Percentiles rank a stretch among this genome's conserved stretches.
Evolutionary conservation across 2,888 invertebrate species (phyloP).

Genomic region (Orthosia gothica): DNA sequence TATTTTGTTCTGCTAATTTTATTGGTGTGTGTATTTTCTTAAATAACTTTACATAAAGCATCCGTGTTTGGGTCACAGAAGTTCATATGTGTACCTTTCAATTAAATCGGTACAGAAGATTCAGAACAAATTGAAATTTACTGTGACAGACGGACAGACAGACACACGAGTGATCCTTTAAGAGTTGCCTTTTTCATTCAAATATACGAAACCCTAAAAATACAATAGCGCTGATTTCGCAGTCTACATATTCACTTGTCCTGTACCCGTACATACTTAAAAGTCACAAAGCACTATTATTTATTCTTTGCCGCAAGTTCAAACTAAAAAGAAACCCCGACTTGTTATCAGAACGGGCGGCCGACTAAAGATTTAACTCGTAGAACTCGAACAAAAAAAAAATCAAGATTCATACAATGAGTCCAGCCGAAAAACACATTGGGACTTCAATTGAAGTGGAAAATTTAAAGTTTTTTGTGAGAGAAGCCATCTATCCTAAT

Average conservation of each 20-base stretch:
- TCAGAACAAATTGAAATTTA: too few species aligned
- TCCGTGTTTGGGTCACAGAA: too few species aligned
- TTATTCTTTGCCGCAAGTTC: conserved; percentile 16
- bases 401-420: conserved; percentile 42
- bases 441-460: conserved; percentile 26
- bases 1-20: too few species aligned
- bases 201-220: background rate
- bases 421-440: conserved; percentile 37
- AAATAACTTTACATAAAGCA: too few species aligned
- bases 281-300: conserved; percentile 21
- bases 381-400: conserved; percentile 36
- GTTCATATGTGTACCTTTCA: too few species aligned
- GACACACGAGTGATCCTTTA: too few species aligned
- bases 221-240: conserved; percentile 10
- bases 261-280: background rate
- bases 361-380: too few species aligned
- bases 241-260: too few species aligned
- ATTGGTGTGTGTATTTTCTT: too few species aligned
- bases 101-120: too few species aligned
- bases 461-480: conserved; percentile 21
- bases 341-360: conserved; percentile 39
- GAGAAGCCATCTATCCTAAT: conserved; percentile 50
- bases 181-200: too few species aligned
- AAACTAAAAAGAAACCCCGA: conserved; percentile 21
- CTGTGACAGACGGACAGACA: too few species aligned